Evolutionary conservation across 2,797 vertebrate genomes (phyloP).

Genomic region (Brachyalestes nurse): DNA sequence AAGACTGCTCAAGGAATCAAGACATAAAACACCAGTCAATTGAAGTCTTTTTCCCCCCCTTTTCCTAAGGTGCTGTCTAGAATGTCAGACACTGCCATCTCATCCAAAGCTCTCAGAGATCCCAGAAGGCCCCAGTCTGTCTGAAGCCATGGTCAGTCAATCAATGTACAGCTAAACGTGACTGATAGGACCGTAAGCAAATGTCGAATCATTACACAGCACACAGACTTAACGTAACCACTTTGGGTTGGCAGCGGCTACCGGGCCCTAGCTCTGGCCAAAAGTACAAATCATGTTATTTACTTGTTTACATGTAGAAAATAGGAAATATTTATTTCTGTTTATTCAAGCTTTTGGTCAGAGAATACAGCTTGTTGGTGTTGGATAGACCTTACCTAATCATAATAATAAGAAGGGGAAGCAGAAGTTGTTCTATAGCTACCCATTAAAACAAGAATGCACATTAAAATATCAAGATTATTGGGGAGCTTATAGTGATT

Average conservation of each 20-base stretch:
- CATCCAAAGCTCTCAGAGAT: conserved; percentile 66
- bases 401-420: no score
- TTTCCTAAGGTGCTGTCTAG: conserved; percentile 68
- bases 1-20: conserved; percentile 46
- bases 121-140: conserved; percentile 60
- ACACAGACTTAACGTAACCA: conserved; percentile 67
- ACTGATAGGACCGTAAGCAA: conserved; percentile 73
- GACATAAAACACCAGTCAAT: conserved; percentile 60
- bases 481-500: background rate
- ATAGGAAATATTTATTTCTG: conserved; percentile 73
- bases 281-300: no score
- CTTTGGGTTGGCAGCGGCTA: conserved; percentile 45
- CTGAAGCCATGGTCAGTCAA: conserved; percentile 36
- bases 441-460: background rate
- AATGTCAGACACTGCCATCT: conserved; percentile 77
- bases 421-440: conserved; percentile 41
- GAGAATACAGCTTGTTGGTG: conserved; percentile 64
- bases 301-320: conserved; percentile 7
- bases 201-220: conserved; percentile 69
- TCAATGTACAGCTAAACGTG: conserved; percentile 72
- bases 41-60: conserved; percentile 35
- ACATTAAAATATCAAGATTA: background rate
- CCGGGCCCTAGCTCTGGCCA: no score
- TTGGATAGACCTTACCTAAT: conserved; percentile 35
- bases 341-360: conserved; percentile 56